These are phyloP conservation scores for Lumbricus terrestris DNA, from an alignment of 2,888 invertebrate species.

Conservation along the genomic window DNA sequence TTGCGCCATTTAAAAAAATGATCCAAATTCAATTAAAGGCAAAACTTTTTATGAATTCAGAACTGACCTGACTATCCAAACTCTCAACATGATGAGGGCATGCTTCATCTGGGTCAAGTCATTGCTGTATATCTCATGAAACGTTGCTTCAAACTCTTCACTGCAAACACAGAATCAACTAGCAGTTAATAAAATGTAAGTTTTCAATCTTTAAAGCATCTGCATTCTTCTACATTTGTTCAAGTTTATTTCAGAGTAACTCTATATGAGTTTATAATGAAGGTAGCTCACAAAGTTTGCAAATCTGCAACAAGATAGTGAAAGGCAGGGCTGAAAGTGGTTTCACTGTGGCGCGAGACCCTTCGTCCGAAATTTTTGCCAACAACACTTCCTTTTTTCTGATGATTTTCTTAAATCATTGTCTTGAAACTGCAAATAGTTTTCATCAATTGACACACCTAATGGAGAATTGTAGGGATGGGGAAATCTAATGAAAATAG, in stretches of 20 bases:
- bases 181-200: background rate
- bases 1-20: background rate
- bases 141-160: constrained; percentile 3
- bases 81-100: background rate
- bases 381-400: too few relatives aligned
- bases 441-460: too few relatives aligned
- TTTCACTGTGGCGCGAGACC: too few relatives aligned
- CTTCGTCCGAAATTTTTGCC: too few relatives aligned
- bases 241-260: background rate
- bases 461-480: too few relatives aligned
- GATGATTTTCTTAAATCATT: too few relatives aligned
- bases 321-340: too few relatives aligned
- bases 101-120: background rate
- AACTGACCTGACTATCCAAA: constrained; percentile 17
- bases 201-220: background rate
- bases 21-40: background rate
- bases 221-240: background rate
- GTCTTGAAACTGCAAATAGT: too few relatives aligned
- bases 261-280: too few relatives aligned
- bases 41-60: background rate
- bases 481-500: too few relatives aligned
- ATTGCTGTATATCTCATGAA: constrained; percentile 3
- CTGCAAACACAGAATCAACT: constrained; percentile 11
- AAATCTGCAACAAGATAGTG: background rate
- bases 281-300: background rate